Evolutionary conservation across 2,797 vertebrate genomes (phyloP).

Genomic region (Ispidina lecontei): DNA sequence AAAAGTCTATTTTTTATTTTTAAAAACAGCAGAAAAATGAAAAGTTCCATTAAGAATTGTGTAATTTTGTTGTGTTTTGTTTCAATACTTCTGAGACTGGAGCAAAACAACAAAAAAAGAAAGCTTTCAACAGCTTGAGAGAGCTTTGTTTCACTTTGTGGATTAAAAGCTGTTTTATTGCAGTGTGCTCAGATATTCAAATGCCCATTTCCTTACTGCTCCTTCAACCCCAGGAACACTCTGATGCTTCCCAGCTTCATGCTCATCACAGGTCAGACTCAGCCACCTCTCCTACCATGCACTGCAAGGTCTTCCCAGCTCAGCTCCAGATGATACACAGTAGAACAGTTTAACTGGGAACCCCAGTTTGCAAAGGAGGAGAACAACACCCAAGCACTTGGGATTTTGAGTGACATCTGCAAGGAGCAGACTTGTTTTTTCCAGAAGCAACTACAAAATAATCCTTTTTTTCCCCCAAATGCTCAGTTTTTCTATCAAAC

Average conservation of each 20-base stretch:
- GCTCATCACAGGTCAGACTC: not conserved
- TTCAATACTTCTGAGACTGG: not conserved
- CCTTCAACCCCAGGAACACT: not conserved
- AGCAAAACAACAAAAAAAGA: not conserved
- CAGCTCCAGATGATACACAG: rapidly evolving
- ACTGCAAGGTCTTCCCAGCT: not conserved
- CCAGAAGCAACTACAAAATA: not conserved
- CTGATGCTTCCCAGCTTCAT: rapidly evolving
- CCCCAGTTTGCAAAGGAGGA: not conserved
- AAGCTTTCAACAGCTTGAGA: not conserved
- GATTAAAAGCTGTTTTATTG: not conserved
- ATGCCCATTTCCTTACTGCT: not conserved
- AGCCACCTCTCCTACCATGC: not conserved
- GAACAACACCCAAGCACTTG: rapidly evolving
- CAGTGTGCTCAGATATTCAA: not conserved
- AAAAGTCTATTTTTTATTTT: not conserved
- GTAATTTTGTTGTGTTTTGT: not conserved
- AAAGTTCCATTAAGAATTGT: not conserved
- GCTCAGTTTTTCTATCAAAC: not conserved
- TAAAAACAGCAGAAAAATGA: not conserved
- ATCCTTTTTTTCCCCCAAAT: not conserved
- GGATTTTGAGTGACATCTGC: rapidly evolving
- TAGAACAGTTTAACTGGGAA: not conserved
- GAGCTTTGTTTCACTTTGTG: not conserved
- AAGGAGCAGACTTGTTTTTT: not conserved